Evolutionary conservation across 2,888 invertebrate genomes (phyloP), one percentile per base, ranked within the genome.

Genomic region (Encarsia formosa): DNA sequence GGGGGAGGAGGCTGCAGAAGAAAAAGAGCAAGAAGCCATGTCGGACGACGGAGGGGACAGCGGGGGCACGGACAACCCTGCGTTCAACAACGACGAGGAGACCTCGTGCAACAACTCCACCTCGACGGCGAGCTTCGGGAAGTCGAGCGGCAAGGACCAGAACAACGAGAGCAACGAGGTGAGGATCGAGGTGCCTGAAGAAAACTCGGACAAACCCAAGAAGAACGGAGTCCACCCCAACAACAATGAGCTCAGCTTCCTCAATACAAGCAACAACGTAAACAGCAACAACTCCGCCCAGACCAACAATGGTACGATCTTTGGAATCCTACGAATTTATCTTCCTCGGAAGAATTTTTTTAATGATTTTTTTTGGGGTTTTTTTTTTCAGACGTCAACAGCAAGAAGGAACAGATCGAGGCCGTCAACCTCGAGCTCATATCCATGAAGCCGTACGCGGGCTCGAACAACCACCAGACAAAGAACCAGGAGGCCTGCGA

Each of bases 401-500:
- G 67, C 35, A 73, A 73, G 59, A 73, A 73, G 60, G 73, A 74
- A 52, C 72, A 72, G 59, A 74, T 77, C 51, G 88, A 88, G 78
- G 88, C 88, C 29, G 88, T 88, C 56, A 89, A 88, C 71, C 75
- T 88, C 64, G 89, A 89, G 71, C 78, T 89, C 65, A 86, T 88
- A 57, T 88, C 88, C 67, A 78, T 88, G 76, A 85, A 81, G 68
- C 82, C 82, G 20, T 74, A 73, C 61, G 71, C 80, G 60, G 81
- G 81, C 61, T 81, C 81, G 5, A 78, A 77, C 59, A 78, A 78
- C 62, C 59, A 66, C n/a, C 70, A 71, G 42, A 66, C 65, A 15
- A 73, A 74, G 59, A 69, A 70, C 51, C 74, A 69, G 59, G 75
- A 70, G 59, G 73, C 73, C n/a, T 73, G 72, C 60, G 71, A 73